phyloP scores from a whole-genome alignment of 2,888 invertebrate species.

The Drosophila incognita region DNA sequence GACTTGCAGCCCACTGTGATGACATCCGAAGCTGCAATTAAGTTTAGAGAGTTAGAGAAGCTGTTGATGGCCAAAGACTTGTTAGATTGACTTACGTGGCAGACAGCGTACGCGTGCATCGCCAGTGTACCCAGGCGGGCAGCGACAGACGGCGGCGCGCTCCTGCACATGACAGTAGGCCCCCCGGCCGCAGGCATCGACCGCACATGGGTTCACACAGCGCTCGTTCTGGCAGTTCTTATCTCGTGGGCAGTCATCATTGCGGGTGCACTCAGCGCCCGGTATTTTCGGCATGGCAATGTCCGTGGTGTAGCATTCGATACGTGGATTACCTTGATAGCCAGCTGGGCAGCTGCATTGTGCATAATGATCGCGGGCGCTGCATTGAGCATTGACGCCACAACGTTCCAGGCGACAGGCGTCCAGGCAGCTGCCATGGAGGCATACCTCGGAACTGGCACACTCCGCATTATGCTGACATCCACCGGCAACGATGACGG shows the following conservation, averaged over 20 bases:
- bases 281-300: conserved; percentile 70
- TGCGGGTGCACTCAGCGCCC: conserved; percentile 90
- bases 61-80: not conserved
- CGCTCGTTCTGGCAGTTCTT: conserved; percentile 90
- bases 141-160: conserved; percentile 91
- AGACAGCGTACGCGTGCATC: conserved; percentile 90
- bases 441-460: conserved; percentile 90
- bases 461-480: conserved; percentile 92
- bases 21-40: conserved; percentile 86
- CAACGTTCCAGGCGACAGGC: conserved; percentile 92
- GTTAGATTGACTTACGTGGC: conserved; percentile 88
- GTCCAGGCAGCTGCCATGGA: conserved; percentile 90
- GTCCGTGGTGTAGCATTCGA: conserved; percentile 88
- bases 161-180: conserved; percentile 93
- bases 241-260: conserved; percentile 91
- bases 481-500: conserved; percentile 86
- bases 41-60: not conserved
- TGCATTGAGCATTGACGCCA: conserved; percentile 93
- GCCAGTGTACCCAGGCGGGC: conserved; percentile 92
- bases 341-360: conserved; percentile 92
- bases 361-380: conserved; percentile 90
- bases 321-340: conserved; percentile 91
- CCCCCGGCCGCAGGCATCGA: conserved; percentile 90
- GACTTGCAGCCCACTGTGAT: conserved; percentile 90
- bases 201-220: conserved; percentile 92